A percentile compares a stretch with the other conserved stretches of the same genome.
These are phyloP conservation scores for Caenorhabditis panamensis DNA, from an alignment of 2,888 invertebrate species.

Conservation along the genomic window DNA sequence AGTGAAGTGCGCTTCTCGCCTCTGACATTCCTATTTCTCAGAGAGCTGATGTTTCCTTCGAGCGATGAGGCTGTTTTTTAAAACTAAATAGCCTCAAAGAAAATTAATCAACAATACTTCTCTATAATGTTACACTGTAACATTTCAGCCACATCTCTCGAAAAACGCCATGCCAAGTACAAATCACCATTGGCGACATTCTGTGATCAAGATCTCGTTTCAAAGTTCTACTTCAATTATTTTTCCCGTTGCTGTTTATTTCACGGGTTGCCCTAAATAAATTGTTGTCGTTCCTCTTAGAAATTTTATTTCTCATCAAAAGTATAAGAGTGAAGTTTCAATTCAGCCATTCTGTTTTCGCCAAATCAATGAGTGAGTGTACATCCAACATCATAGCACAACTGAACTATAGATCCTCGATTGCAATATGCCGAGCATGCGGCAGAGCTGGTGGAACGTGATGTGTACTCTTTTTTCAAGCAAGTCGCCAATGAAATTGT, in stretches of 20 bases:
- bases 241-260: no score
- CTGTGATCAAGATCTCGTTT: constrained; percentile 15
- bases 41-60: no score
- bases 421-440: background rate
- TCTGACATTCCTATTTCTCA: no score
- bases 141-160: constrained; percentile 24
- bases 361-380: background rate
- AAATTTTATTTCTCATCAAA: background rate
- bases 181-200: constrained; percentile 20
- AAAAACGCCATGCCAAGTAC: constrained; percentile 27
- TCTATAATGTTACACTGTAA: no score
- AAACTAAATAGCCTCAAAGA: no score
- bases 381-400: background rate
- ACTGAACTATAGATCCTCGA: background rate
- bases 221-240: background rate
- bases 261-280: constrained; percentile 7
- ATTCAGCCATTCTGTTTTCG: background rate
- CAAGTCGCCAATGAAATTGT: background rate
- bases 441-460: background rate
- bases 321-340: background rate
- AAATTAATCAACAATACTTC: no score
- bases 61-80: background rate
- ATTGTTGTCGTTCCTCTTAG: background rate
- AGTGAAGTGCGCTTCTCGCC: constrained; percentile 1
- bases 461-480: background rate